phyloP scores from a whole-genome alignment of 2,113 vertebrate species.

The Rhinichthys klamathensis region DNA sequence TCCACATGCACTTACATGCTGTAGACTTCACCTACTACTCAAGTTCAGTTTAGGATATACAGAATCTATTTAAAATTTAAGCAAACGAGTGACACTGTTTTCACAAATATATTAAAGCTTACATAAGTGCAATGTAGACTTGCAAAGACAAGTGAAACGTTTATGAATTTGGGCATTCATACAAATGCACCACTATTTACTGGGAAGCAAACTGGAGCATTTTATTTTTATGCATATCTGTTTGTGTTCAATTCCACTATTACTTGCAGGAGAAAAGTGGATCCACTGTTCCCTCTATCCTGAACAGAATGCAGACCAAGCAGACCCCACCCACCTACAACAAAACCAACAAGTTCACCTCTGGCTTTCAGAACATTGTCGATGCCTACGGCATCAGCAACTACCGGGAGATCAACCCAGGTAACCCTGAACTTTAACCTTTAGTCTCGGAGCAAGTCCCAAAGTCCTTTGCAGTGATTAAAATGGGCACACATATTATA shows the following conservation, averaged over 20 bases:
- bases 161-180: background rate
- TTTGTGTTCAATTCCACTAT: constrained; percentile 29
- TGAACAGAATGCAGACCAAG: constrained; percentile 97
- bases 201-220: background rate
- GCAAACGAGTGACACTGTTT: background rate
- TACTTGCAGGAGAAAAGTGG: constrained; percentile 89
- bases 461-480: background rate
- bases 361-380: constrained; percentile 95
- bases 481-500: background rate
- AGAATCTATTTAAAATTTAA: background rate
- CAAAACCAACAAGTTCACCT: constrained; percentile 98
- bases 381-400: constrained; percentile 96
- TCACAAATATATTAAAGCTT: background rate
- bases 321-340: constrained; percentile 97
- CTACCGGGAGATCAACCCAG: constrained; percentile 97
- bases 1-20: constrained; percentile 14
- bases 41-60: background rate
- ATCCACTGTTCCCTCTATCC: constrained; percentile 95
- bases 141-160: background rate
- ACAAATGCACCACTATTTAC: background rate
- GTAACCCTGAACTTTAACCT: constrained; percentile 67
- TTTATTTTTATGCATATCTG: background rate
- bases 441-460: background rate
- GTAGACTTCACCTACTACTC: background rate
- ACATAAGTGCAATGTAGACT: background rate